Conservation (phyloP, 2,113 vertebrate genomes). For the Sciurus niger region DNA sequence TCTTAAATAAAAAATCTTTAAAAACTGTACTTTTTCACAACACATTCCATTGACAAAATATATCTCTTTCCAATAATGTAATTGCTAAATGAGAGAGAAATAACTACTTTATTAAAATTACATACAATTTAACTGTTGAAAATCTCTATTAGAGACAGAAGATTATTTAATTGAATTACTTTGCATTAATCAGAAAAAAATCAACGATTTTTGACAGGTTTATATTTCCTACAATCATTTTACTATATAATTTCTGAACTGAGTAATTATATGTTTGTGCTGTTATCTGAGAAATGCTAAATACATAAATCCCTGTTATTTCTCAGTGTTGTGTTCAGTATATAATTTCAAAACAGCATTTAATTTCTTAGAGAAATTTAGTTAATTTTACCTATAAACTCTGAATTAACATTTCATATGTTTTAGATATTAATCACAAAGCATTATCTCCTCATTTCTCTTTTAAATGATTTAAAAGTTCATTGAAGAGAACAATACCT, state of each 20-base stretch:
- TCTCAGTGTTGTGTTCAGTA: background rate
- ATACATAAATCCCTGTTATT: background rate
- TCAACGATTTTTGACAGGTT: background rate
- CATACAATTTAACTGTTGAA: background rate
- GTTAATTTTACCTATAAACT: background rate
- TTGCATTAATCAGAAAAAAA: background rate
- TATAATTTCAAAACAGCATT: background rate
- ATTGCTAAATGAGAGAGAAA: background rate
- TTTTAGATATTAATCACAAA: background rate
- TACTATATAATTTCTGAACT: background rate
- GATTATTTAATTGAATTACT: conserved; percentile 28
- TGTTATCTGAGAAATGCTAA: background rate
- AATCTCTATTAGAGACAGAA: conserved; percentile 20
- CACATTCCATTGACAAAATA: background rate
- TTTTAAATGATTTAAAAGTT: background rate
- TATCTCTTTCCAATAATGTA: background rate
- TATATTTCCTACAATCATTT: background rate
- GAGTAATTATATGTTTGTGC: background rate
- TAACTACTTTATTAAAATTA: conserved; percentile 5
- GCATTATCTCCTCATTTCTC: background rate
- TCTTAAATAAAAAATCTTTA: background rate
- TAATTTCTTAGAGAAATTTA: background rate
- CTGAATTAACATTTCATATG: background rate
- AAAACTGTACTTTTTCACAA: background rate
- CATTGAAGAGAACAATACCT: background rate